Base-by-base conservation (phyloP, 2,113 vertebrate species). In the Rhipidura dahli region DNA sequence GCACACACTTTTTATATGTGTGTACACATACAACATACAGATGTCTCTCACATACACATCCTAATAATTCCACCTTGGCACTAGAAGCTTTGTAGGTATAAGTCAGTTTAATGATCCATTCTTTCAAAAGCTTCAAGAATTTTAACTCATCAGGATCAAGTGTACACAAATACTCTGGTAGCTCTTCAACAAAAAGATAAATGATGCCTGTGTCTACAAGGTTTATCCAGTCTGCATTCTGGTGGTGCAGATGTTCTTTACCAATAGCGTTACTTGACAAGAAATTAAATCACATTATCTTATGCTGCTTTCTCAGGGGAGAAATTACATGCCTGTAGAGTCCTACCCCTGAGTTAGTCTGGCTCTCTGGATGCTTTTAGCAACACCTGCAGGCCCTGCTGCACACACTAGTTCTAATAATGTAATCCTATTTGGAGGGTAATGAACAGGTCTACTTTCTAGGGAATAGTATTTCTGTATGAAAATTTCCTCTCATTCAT, bases 401-500 rank as follows among this genome's bases (percentile, higher is more conserved):
- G 76, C 90, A 94, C 64, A 64, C 37, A 54, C 51, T 39, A 68
- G 76, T 75, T 79, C 76, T 42, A 87, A 89, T 90, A 92, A 96
- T 4, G 64, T 70, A 79, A 93, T 89, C 65, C 86, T 81, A 57
- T 93, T 94, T 87, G 40, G 69, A 94, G 51, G 53, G 80, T 81
- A 95, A 90, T 76, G 93, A 93, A 81, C 60, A 90, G 68, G 64
- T 89, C 80, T 75, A 9, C 49, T 95, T 94, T 53, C 83, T 71
- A 72, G 93, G 92, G 92, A 96, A 93, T 90, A 75, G 70, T 73
- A 64, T 56, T 90, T 93, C 75, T 90, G 30, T 65, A 65, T 31
- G 28, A 95, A 96, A 83, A 61, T 83, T 82, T 89, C 64, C 42
- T 96, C 94, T 93, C 63, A 83, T 95, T 95, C 35, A 37, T 94